Conservation (phyloP, 2,113 vertebrate species). For the Nesogale talazaci region DNA sequence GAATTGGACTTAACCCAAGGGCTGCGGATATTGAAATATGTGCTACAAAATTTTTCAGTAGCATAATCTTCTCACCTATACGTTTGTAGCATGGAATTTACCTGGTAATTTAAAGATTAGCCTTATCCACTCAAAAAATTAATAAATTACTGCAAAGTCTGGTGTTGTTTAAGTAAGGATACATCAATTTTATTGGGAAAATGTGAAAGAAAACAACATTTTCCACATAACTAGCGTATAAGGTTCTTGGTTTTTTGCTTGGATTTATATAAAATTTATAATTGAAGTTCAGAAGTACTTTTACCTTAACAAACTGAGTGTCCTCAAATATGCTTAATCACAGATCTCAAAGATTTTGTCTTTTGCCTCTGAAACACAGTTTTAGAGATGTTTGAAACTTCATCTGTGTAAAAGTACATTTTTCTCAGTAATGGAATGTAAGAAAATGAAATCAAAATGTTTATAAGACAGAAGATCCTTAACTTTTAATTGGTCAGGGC, state of each 20-base stretch:
- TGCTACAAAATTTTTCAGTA: too few relatives aligned
- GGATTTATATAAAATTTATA: not conserved
- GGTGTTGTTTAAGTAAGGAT: not conserved
- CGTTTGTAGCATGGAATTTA: not conserved
- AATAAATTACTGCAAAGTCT: not conserved
- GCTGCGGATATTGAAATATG: too few relatives aligned
- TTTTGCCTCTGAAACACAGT: not conserved
- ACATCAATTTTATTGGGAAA: not conserved
- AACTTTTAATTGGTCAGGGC: not conserved
- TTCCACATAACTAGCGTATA: not conserved
- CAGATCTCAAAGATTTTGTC: not conserved
- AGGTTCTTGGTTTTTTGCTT: not conserved
- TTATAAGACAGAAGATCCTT: not conserved
- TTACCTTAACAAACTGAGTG: not conserved
- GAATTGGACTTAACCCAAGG: too few relatives aligned
- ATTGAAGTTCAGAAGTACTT: not conserved
- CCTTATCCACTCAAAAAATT: not conserved
- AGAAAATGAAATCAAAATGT: not conserved
- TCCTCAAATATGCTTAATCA: not conserved
- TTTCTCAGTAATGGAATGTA: not conserved
- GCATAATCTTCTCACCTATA: not conserved
- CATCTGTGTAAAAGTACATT: not conserved
- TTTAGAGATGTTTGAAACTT: not conserved
- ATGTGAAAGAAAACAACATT: not conserved
- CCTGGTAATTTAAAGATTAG: not conserved